Evolutionary conservation across 1,140 invertebrate species (phyloP), one percentile per base, ranked within the genome.

Genomic region (Drosophila parvula): DNA sequence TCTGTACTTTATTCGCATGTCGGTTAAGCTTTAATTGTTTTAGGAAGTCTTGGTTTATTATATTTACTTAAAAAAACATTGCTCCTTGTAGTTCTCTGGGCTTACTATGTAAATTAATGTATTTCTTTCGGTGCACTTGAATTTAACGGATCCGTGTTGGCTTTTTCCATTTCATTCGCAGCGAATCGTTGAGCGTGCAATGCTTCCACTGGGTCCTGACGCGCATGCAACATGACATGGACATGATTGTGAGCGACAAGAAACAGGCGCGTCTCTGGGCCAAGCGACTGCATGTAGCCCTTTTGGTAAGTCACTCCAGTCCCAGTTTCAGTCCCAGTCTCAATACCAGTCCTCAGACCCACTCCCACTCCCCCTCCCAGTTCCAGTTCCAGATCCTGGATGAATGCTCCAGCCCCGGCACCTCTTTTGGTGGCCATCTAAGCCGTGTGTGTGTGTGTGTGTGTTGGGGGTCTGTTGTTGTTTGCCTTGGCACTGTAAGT

Each of bases 151-250:
- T 58, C 44, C 16, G 36, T 60, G 28, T 58, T 57, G 36, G 36
- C 63, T 47, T 67, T 74, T 65, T 81, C 56, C 51, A 65, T 74
- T 79, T 51, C 71, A 64, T 78, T 82, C 70, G 50, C 91, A 97
- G 96, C 92, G 97, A 98, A 94, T 98, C 97, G 9, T 95, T 98
- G 94, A 96, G 96, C n/a, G 95, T 97, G 0, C 94, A 96, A 62
- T 95, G 95, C 67, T 99, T 99, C 92, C 97, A 99, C 92, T 97
- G 97, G 91, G 95, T 99, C 6, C 97, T 99, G 93, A 96, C 96
- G 78, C 95, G 98, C 92, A 95, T 99, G 93, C 96, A 98, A 85
- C 95, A 95, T 70, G 98, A 97, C 92, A 96, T 96, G 89, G 98
- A 98, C 88, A 96, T 96, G 95, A 96, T 98, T 86, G 64, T 86